phyloP scores from a whole-genome alignment of 2,888 invertebrate species.

The Oscheius myriophilus region DNA sequence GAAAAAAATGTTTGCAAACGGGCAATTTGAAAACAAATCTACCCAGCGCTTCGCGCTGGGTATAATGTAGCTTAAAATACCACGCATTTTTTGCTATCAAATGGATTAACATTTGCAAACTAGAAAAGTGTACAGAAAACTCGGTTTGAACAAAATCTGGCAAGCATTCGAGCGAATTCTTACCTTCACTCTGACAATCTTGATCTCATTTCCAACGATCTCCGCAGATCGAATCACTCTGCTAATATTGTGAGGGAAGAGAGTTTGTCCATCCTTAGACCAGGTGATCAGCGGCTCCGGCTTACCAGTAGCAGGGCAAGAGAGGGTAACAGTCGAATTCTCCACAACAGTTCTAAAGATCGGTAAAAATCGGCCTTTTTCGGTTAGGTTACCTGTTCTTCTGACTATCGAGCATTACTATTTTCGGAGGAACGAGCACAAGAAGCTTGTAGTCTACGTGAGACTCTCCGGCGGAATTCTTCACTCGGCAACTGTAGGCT shows the following conservation, averaged over 20 bases:
- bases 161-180: not conserved
- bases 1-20: too few species aligned
- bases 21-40: too few species aligned
- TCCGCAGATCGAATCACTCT: conserved; percentile 48
- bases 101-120: too few species aligned
- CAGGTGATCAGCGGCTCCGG: conserved; percentile 72
- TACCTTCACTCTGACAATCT: conserved; percentile 51
- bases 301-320: conserved; percentile 72
- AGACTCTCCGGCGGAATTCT: conserved; percentile 71
- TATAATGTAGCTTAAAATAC: too few species aligned
- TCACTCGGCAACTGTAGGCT: conserved; percentile 61
- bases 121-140: too few species aligned
- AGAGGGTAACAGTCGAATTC: conserved; percentile 69
- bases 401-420: conserved; percentile 64
- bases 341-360: conserved; percentile 65
- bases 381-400: conserved; percentile 48
- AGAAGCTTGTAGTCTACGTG: conserved; percentile 70
- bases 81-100: too few species aligned
- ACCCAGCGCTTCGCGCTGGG: too few species aligned
- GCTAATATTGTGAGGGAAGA: conserved; percentile 50
- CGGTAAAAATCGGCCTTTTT: conserved; percentile 5
- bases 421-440: conserved; percentile 69
- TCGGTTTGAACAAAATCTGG: too few species aligned
- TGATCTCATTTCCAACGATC: conserved; percentile 58
- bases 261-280: conserved; percentile 68